Conservation (phyloP, 92 coral and sea anemone species). For the Actinernus sp. region DNA sequence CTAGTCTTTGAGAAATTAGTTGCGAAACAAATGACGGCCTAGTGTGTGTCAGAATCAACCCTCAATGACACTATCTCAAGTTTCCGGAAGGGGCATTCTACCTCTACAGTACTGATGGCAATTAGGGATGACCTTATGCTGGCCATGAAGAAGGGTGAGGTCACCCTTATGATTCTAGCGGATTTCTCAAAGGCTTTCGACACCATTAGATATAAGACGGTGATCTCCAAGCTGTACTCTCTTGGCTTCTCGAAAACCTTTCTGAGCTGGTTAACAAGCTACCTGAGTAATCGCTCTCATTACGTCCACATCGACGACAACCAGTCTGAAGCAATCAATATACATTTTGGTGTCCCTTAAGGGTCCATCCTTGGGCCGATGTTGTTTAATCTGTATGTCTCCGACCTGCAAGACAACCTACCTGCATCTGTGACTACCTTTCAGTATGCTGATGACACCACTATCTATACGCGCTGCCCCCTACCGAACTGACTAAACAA, state of each 20-base stretch:
- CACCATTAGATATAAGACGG: constrained; percentile 32
- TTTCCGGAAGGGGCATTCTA: constrained; percentile 37
- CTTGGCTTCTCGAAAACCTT: constrained; percentile 52
- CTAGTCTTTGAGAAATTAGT: no score
- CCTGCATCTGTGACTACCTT: background rate
- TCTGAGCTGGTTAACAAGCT: constrained; percentile 31
- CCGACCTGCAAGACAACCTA: constrained; percentile 32
- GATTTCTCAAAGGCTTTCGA: constrained; percentile 59
- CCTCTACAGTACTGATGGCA: constrained; percentile 29
- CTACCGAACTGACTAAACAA: no score
- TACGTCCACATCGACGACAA: constrained; percentile 41
- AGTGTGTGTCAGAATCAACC: no score
- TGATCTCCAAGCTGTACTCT: constrained; percentile 21
- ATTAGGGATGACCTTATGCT: constrained; percentile 30
- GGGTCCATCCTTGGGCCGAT: constrained; percentile 58
- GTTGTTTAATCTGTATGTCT: constrained; percentile 39
- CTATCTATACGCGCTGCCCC: constrained; percentile 4
- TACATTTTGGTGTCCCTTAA: constrained; percentile 56
- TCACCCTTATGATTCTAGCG: constrained; percentile 33
- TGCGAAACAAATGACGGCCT: no score
- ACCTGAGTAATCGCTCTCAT: constrained; percentile 37
- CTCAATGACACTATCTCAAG: no score
- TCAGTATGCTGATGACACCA: constrained; percentile 8
- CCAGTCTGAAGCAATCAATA: constrained; percentile 4
- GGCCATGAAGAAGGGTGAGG: constrained; percentile 32